These are phyloP conservation scores for Ricordea florida DNA, from an alignment of 92 coral and sea anemone genomes.

Conservation along the genomic window DNA sequence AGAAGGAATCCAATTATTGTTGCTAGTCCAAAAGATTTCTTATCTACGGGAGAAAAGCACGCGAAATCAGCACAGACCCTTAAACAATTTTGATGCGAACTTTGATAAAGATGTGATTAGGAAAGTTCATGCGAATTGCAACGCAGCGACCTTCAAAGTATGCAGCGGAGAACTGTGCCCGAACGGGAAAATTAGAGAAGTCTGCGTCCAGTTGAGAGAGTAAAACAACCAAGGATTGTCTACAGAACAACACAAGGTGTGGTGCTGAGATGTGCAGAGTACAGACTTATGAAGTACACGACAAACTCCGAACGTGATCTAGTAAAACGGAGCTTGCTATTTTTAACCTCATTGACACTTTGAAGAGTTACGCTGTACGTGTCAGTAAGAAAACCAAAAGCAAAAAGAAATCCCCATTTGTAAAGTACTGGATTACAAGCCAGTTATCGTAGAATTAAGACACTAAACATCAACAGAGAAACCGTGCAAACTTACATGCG, in stretches of 20 bases:
- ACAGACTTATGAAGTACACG: background rate
- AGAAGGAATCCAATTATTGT: too few species aligned
- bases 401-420: background rate
- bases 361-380: background rate
- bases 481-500: constrained; percentile 8
- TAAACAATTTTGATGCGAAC: too few species aligned
- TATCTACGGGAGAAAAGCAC: too few species aligned
- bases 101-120: too few species aligned
- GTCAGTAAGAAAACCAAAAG: background rate
- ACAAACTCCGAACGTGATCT: constrained; percentile 25
- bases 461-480: background rate
- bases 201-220: too few species aligned
- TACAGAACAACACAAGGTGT: background rate
- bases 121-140: too few species aligned
- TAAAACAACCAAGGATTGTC: background rate
- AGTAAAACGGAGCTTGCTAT: constrained; percentile 22
- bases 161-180: too few species aligned
- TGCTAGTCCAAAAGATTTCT: too few species aligned
- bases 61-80: too few species aligned
- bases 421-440: background rate
- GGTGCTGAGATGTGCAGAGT: background rate
- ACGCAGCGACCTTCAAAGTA: too few species aligned
- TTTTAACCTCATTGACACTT: constrained; percentile 32
- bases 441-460: background rate
- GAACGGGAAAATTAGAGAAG: too few species aligned